These are phyloP conservation scores for Coelopa frigida DNA, from an alignment of 1,140 invertebrate species.

Conservation along the genomic window DNA sequence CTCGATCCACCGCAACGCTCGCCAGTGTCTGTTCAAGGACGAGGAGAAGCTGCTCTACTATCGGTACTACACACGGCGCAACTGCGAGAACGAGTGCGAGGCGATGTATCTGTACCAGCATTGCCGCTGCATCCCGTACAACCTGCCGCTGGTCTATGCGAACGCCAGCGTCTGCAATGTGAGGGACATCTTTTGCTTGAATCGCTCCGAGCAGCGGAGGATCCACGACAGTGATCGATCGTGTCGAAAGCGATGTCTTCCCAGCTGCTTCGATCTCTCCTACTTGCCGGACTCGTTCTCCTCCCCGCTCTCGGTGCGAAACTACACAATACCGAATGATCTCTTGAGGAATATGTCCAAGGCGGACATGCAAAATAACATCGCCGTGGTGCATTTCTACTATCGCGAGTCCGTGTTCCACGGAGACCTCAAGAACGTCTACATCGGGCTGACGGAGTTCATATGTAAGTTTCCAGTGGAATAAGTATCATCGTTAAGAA, in stretches of 20 bases:
- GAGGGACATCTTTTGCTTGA: slow-evolving; percentile 18
- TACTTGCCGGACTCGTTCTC: slow-evolving; percentile 27
- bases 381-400: slow-evolving; percentile 65
- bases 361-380: slow-evolving; percentile 44
- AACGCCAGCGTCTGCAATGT: slow-evolving; percentile 25
- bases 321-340: slow-evolving; percentile 22
- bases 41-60: slow-evolving; percentile 61
- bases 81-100: slow-evolving; percentile 64
- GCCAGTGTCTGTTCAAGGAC: slow-evolving; percentile 63
- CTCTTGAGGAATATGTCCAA: slow-evolving; percentile 25
- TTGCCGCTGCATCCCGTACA: slow-evolving; percentile 61
- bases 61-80: slow-evolving; percentile 38
- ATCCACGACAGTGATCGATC: not conserved
- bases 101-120: slow-evolving; percentile 54
- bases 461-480: slow-evolving; percentile 53
- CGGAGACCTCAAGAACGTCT: slow-evolving; percentile 60
- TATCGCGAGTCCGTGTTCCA: slow-evolving; percentile 63
- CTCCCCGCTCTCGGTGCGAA: slow-evolving; percentile 21
- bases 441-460: slow-evolving; percentile 69
- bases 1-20: slow-evolving; percentile 52
- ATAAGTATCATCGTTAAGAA: too few relatives aligned
- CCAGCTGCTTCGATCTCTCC: slow-evolving; percentile 30
- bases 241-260: slow-evolving; percentile 25
- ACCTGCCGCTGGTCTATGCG: slow-evolving; percentile 50
- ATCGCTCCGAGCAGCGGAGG: slow-evolving; percentile 7